These are phyloP conservation scores for Microplitis manilae DNA, from an alignment of 2,888 invertebrate species.

Conservation along the genomic window DNA sequence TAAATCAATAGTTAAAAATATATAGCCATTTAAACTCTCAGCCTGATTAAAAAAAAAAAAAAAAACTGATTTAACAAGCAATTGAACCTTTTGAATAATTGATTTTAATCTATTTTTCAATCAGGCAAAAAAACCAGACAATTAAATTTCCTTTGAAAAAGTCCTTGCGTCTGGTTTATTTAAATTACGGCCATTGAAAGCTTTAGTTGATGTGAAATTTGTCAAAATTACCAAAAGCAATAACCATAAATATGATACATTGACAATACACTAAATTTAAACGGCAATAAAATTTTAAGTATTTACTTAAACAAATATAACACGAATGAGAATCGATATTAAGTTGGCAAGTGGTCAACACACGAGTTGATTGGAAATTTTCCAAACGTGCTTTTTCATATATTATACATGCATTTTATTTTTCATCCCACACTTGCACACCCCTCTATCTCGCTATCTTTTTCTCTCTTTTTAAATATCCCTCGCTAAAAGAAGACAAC, in stretches of 20 bases:
- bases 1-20: too few relatives aligned
- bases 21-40: too few relatives aligned
- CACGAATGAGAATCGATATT: constrained; percentile 27
- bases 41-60: too few relatives aligned
- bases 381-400: constrained; percentile 42
- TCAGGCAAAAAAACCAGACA: too few relatives aligned
- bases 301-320: background rate
- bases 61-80: too few relatives aligned
- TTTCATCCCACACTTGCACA: constrained; percentile 5
- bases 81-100: too few relatives aligned
- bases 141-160: too few relatives aligned
- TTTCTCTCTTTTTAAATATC: background rate
- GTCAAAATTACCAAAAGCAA: too few relatives aligned
- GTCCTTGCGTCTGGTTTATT: too few relatives aligned
- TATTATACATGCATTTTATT: background rate
- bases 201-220: too few relatives aligned
- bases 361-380: constrained; percentile 35
- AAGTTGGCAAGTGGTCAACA: constrained; percentile 38
- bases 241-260: background rate
- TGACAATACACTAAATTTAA: background rate
- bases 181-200: too few relatives aligned
- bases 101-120: too few relatives aligned
- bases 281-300: background rate
- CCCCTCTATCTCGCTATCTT: background rate
- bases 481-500: background rate